These are phyloP conservation scores for Diabrotica balteata DNA, from an alignment of 2,888 invertebrate genomes.

Conservation along the genomic window DNA sequence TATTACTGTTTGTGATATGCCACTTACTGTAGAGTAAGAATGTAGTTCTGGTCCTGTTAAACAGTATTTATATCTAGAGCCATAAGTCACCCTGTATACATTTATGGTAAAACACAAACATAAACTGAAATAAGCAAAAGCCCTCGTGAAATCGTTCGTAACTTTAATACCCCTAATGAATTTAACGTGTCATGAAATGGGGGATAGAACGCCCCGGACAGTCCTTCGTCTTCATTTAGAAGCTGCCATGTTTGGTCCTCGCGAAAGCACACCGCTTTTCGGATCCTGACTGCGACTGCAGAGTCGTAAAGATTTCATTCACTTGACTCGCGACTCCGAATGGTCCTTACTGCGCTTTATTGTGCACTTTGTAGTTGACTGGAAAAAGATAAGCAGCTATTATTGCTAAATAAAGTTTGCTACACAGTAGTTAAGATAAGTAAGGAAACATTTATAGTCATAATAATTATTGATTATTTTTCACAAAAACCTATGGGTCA, in stretches of 20 bases:
- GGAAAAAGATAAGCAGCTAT: slow-evolving; percentile 14
- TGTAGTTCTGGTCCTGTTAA: too few species aligned
- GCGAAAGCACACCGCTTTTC: slow-evolving; percentile 2
- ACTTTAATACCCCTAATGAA: slow-evolving; percentile 49
- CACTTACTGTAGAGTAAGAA: too few species aligned
- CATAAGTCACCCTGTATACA: background rate
- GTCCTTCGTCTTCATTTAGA: slow-evolving; percentile 50
- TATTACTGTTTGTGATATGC: too few species aligned
- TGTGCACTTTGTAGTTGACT: slow-evolving; percentile 21
- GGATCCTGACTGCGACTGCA: background rate
- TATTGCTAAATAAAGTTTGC: too few species aligned
- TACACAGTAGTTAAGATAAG: too few species aligned
- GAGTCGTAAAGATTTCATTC: slow-evolving; percentile 51
- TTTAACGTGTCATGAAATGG: slow-evolving; percentile 46
- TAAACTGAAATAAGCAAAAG: slow-evolving; percentile 39
- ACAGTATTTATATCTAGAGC: too few species aligned
- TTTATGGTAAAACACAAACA: slow-evolving; percentile 13
- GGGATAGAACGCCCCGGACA: slow-evolving; percentile 42
- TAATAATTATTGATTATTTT: too few species aligned
- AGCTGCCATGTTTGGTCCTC: slow-evolving; percentile 39
- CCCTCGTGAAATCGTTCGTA: slow-evolving; percentile 47
- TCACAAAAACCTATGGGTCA: too few species aligned
- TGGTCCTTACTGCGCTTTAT: slow-evolving; percentile 15
- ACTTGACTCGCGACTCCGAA: slow-evolving; percentile 29
- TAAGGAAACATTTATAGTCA: too few species aligned